Evolutionary conservation across 1,140 invertebrate genomes (phyloP).

Genomic region (Chionoecetes opilio): DNA sequence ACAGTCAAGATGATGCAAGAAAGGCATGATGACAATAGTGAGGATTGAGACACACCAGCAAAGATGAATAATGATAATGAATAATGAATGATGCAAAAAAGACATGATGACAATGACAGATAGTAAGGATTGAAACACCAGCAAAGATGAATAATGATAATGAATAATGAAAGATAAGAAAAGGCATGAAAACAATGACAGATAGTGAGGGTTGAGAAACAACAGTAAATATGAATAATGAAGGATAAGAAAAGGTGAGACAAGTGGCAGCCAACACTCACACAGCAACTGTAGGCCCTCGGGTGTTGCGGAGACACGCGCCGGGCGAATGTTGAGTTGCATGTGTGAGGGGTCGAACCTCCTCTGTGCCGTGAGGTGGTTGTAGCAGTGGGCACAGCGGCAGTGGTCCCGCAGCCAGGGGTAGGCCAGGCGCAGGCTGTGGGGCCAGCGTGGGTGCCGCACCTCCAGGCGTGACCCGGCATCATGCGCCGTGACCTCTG

Average conservation of each 20-base stretch:
- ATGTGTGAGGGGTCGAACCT: constrained; percentile 33
- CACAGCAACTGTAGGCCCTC: constrained; percentile 52
- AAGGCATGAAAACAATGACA: not conserved
- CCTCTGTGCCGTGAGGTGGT: constrained; percentile 59
- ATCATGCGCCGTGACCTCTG: constrained; percentile 16
- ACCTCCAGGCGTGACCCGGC: constrained; percentile 44
- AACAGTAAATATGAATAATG: not conserved
- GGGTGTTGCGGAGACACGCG: constrained; percentile 35
- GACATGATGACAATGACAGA: too few relatives aligned
- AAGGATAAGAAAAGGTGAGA: not conserved
- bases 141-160: too few relatives aligned
- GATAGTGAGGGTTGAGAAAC: not conserved
- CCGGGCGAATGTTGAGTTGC: constrained; percentile 55
- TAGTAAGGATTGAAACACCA: too few relatives aligned
- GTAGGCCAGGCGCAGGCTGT: constrained; percentile 46
- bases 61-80: not conserved
- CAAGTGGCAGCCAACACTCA: not conserved
- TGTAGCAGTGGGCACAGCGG: constrained; percentile 57
- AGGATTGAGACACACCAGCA: too few relatives aligned
- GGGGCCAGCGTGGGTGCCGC: constrained; percentile 55
- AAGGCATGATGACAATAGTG: too few relatives aligned
- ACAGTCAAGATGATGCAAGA: too few relatives aligned
- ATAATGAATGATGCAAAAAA: too few relatives aligned
- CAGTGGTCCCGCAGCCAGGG: constrained; percentile 68
- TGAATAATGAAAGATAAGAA: not conserved